Percentiles rank a stretch among this genome's conserved stretches.
Evolutionary conservation across 2,113 vertebrate species (phyloP).

Genomic region (Lampris megalopsis): DNA sequence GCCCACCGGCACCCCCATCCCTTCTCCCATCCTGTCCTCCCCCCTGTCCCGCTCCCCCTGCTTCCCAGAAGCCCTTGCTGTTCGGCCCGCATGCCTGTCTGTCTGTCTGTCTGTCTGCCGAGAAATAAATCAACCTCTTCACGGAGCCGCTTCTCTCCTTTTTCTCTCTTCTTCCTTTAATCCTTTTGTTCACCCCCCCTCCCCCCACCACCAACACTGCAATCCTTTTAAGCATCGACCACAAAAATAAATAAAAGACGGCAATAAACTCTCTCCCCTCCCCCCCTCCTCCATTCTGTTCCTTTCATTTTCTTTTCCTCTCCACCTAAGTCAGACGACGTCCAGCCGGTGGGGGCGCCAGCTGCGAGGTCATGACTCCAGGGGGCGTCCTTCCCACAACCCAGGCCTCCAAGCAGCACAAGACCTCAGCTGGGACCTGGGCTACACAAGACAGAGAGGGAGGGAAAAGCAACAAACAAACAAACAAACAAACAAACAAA

Average conservation of each 20-base stretch:
- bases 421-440: too few relatives aligned
- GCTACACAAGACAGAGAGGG: too few relatives aligned
- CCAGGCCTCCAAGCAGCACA: slow-evolving; percentile 40
- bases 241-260: slow-evolving; percentile 67
- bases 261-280: slow-evolving; percentile 53
- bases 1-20: background rate
- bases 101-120: slow-evolving; percentile 53
- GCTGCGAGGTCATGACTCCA: slow-evolving; percentile 69
- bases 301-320: background rate
- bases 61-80: slow-evolving; percentile 64
- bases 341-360: slow-evolving; percentile 54
- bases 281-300: background rate
- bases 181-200: too few relatives aligned
- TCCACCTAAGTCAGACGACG: slow-evolving; percentile 66
- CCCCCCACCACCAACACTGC: too few relatives aligned
- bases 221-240: slow-evolving; percentile 73
- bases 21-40: background rate
- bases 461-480: too few relatives aligned
- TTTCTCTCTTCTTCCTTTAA: slow-evolving; percentile 21
- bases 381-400: slow-evolving; percentile 46
- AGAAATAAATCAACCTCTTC: slow-evolving; percentile 71
- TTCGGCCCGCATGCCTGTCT: too few relatives aligned
- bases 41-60: slow-evolving; percentile 4
- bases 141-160: slow-evolving; percentile 45
- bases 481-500: too few relatives aligned